Evolutionary conservation across 92 coral and sea anemone genomes (phyloP).

Genomic region (Siderastrea siderea): DNA sequence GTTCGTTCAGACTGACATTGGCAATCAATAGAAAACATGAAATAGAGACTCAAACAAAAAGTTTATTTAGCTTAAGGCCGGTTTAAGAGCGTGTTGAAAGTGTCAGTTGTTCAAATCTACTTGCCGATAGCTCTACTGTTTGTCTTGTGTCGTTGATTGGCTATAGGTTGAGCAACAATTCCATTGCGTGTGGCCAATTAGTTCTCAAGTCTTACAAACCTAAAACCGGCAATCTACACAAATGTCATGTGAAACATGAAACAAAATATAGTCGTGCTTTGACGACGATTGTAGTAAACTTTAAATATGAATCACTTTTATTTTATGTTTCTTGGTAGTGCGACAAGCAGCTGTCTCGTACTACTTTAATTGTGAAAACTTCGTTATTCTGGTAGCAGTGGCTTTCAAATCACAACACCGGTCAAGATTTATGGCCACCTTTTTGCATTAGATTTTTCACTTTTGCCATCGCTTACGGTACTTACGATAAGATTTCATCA

Average conservation of each 20-base stretch:
- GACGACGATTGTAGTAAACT: not conserved
- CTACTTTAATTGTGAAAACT: no score
- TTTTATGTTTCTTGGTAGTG: no score
- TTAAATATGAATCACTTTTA: not conserved
- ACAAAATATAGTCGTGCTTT: not conserved
- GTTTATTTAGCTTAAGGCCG: not conserved
- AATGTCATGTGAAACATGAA: not conserved
- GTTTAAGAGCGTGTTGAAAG: not conserved
- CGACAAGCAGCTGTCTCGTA: no score
- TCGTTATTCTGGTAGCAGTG: no score
- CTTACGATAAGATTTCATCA: no score
- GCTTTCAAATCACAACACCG: no score
- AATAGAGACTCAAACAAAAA: not conserved
- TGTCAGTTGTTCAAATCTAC: not conserved
- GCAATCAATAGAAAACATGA: not conserved
- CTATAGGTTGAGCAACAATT: not conserved
- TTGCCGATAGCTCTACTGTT: not conserved
- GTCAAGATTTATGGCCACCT: no score
- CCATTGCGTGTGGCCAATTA: constrained; percentile 23
- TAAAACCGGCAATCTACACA: not conserved
- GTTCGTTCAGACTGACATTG: not conserved
- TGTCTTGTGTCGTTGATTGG: not conserved
- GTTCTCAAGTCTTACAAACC: not conserved
- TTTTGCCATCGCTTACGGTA: no score
- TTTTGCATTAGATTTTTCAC: no score